Base-by-base conservation (phyloP, 1,140 invertebrate genomes). In the Onthophagus taurus region DNA sequence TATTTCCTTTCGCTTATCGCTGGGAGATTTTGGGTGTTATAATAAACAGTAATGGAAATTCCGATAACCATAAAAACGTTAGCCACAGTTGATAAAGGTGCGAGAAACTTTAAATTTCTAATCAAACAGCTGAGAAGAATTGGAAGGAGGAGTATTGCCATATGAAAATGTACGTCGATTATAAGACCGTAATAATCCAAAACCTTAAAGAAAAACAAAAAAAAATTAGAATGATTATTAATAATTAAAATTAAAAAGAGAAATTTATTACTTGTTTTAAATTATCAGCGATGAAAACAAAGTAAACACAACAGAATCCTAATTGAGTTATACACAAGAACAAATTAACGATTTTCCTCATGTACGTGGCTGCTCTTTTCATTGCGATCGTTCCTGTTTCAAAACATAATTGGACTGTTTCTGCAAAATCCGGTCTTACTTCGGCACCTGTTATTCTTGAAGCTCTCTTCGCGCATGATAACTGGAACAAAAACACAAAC, bases 261-360 rank as follows among this genome's bases (percentile, higher is more conserved):
- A n/a, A n/a, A n/a, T 23, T 21, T 18, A 57, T 69, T 64, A 86
- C 84, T 74, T 83, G 74, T 63, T 83, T 72, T 47, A 88, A 62
- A 63, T 86, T 94, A 31, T 78, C 78, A 14, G 87, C 80, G 52
- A 95, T 84, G 67, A 95, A 96, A 21, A 95, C 83, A 57, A 92
- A 85, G 68, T 96, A 96, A 14, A 95, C 85, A 68, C 89, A 92
- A 66, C 91, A 96, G 69, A 96, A 95, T 50, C 92, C 91, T 48
- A 95, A 69, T 70, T 96, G 92, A 20, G 89, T 93, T 36, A 93
- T 68, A 58, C 89, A 86, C 24, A 96, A 74, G 65, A 90, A 89
- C 7, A 77, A 42, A 63, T 89, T 85, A 43, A 87, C 78, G 47
- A 83, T 59, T 19, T 71, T 68, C 54, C 72, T 73, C 73, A 81